phyloP scores from a whole-genome alignment of 2,888 invertebrate species.

The Cetonia aurata region DNA sequence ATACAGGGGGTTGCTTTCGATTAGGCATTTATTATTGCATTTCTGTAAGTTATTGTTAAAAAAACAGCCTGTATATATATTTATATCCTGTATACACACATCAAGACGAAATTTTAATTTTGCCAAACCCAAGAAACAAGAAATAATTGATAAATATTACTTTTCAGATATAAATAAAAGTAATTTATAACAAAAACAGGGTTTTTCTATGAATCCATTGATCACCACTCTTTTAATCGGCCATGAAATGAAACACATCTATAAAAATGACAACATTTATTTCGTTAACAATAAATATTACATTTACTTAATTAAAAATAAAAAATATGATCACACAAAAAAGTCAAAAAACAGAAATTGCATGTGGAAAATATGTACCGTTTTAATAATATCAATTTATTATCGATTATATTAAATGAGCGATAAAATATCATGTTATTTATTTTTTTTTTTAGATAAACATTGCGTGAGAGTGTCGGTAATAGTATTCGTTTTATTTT shows the following conservation, averaged over 20 bases:
- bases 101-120: too few relatives aligned
- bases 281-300: slow-evolving; percentile 31
- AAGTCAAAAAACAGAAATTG: slow-evolving; percentile 17
- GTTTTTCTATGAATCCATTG: slow-evolving; percentile 1
- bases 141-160: slow-evolving; percentile 19
- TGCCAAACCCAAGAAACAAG: too few relatives aligned
- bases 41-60: neutral
- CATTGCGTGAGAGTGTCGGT: slow-evolving; percentile 10
- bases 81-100: neutral
- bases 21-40: slow-evolving; percentile 19
- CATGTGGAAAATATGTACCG: neutral
- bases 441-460: too few relatives aligned
- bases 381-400: neutral
- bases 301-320: slow-evolving; percentile 7
- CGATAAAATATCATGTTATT: slow-evolving; percentile 1
- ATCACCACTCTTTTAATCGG: neutral
- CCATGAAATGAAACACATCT: neutral
- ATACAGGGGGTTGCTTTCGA: slow-evolving; percentile 11
- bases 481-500: too few relatives aligned
- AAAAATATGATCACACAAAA: slow-evolving; percentile 11
- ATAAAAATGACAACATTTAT: slow-evolving; percentile 31
- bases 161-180: slow-evolving; percentile 39
- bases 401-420: too few relatives aligned
- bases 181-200: slow-evolving; percentile 31
- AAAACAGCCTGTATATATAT: slow-evolving; percentile 19